phyloP scores from a whole-genome alignment of 2,797 vertebrate species.

The Zenarchopterus dispar region DNA sequence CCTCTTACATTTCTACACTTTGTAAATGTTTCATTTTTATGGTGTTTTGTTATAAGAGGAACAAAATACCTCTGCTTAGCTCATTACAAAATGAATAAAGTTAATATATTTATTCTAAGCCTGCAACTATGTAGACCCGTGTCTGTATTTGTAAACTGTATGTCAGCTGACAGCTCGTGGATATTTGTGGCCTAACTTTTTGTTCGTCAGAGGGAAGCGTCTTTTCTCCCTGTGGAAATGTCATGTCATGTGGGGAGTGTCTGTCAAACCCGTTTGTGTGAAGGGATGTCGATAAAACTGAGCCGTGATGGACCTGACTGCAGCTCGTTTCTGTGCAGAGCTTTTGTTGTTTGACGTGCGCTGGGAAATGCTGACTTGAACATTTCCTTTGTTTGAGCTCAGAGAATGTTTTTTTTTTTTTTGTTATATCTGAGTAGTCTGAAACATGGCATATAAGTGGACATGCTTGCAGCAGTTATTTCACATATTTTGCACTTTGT shows the following conservation, averaged over 20 bases:
- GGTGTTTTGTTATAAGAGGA: no score
- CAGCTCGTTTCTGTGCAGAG: constrained; percentile 11
- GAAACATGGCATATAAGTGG: neutral
- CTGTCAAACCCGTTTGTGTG: constrained; percentile 29
- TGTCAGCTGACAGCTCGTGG: no score
- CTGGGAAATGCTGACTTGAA: constrained; percentile 11
- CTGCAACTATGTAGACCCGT: no score
- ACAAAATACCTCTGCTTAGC: no score
- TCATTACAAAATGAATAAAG: no score
- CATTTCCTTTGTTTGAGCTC: constrained; percentile 18
- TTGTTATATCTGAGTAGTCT: neutral
- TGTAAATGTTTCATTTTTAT: no score
- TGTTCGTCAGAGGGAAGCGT: no score
- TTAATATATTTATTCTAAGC: no score
- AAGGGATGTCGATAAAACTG: constrained; percentile 31
- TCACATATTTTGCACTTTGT: neutral
- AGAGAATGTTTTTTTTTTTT: neutral
- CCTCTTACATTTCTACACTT: no score
- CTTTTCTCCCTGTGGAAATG: neutral
- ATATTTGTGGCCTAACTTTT: no score
- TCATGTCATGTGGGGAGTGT: neutral
- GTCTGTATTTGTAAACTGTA: no score
- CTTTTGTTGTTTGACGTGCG: constrained; percentile 13
- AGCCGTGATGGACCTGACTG: constrained; percentile 12
- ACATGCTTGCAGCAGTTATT: neutral